Percentiles rank a stretch among this genome's conserved stretches.
phyloP scores from a whole-genome alignment of 1,140 invertebrate genomes.

The Hesperophylax magnus region DNA sequence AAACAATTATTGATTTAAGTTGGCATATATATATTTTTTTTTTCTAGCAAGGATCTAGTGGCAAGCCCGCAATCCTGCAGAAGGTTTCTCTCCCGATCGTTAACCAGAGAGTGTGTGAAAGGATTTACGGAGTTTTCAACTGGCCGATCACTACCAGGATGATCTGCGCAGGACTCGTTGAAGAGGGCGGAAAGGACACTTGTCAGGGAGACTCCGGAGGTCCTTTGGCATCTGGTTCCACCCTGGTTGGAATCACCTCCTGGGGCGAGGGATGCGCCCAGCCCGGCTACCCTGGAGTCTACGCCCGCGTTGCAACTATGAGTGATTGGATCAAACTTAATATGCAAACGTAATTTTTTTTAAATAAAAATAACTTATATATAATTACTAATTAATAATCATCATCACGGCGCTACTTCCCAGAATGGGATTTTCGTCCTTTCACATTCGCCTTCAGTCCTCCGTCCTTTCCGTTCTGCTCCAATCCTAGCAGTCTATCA shows the following conservation, averaged over 20 bases:
- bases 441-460: too few relatives aligned
- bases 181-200: constrained; percentile 58
- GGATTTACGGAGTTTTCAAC: constrained; percentile 52
- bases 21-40: too few relatives aligned
- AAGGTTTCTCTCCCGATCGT: constrained; percentile 65
- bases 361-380: too few relatives aligned
- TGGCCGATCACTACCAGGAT: constrained; percentile 73
- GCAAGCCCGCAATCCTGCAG: not conserved
- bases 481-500: too few relatives aligned
- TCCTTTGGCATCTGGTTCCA: constrained; percentile 58
- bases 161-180: constrained; percentile 76
- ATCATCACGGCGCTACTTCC: too few relatives aligned
- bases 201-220: constrained; percentile 69
- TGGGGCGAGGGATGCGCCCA: constrained; percentile 68
- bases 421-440: too few relatives aligned
- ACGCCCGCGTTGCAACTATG: constrained; percentile 64
- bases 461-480: too few relatives aligned
- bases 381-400: too few relatives aligned
- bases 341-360: not conserved
- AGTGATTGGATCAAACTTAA: constrained; percentile 58
- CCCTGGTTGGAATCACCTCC: constrained; percentile 67
- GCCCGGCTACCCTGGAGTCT: constrained; percentile 69
- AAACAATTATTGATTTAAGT: too few relatives aligned
- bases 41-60: not conserved
- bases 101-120: constrained; percentile 59